These are phyloP conservation scores for Gopherus flavomarginatus DNA, from an alignment of 2,113 vertebrate species.

Conservation along the genomic window DNA sequence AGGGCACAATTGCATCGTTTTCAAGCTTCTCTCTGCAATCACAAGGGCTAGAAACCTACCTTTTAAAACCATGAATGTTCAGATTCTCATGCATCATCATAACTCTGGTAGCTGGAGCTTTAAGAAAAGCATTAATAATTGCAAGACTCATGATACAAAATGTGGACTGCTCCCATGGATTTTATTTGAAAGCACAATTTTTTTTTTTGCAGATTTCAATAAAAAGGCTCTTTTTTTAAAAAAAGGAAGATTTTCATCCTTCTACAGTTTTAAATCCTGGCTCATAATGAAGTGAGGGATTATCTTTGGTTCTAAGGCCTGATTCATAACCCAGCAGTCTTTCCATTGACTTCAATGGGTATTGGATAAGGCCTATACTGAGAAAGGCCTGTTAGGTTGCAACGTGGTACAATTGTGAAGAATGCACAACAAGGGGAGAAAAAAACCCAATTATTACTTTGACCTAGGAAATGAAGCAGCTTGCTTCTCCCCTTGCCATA, in stretches of 20 bases:
- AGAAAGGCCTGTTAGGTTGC: not conserved
- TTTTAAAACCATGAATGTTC: not conserved
- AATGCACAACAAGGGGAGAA: not conserved
- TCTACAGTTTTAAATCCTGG: slow-evolving; percentile 31
- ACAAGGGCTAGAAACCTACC: not conserved
- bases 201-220: slow-evolving; percentile 26
- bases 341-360: not conserved
- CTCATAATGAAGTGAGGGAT: not conserved
- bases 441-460: not conserved
- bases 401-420: not conserved
- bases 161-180: too few species aligned
- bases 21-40: not conserved
- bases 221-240: not conserved
- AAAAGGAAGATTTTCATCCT: slow-evolving; percentile 3
- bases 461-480: not conserved
- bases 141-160: slow-evolving; percentile 7
- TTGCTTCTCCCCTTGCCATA: not conserved
- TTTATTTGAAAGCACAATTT: not conserved
- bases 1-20: not conserved
- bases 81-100: not conserved
- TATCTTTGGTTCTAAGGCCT: not conserved
- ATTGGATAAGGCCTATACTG: fast-evolving
- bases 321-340: not conserved
- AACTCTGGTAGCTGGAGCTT: not conserved
- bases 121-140: not conserved